Base-by-base conservation (phyloP, 2,113 vertebrate species). In the Urocolius indicus region DNA sequence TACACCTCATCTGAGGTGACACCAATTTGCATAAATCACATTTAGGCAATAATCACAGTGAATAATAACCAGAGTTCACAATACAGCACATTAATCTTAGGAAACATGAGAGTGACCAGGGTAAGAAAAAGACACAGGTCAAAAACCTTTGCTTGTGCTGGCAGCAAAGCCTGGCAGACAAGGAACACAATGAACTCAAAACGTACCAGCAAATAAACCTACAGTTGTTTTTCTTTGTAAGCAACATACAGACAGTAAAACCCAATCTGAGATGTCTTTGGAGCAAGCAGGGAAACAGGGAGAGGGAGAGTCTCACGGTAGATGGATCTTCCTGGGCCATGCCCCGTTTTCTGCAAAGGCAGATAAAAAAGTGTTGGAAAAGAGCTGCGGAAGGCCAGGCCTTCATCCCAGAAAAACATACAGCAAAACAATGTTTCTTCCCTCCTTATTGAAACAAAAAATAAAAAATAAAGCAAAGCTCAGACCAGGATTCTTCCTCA, bases 11-110 rank as follows among this genome's bases (percentile, higher is more conserved):
- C 55, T 59, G 49, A 87, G 30, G 27, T 41, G 65, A 90, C 72
- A 46, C 14, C 3, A 0, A 10, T 62, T 84, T 84, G 62, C 36
- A 80, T 73, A 87, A 91, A 87, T 89, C 85, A 83, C 75, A 80
- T 26, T 89, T 89, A 89, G 63, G 29, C 38, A 85, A 94, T 34
- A 85, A 94, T 59, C 63, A 88, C 59, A 49, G 36, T 41, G 68
- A 88, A 85, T 69, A 85, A 78, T 30, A 78, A 77, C 26, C 12
- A 74, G 63, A 88, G 67, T 74, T 85, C 51, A 26, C 26, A 80
- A 59, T 29, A 86, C 62, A 71, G 43, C 22, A 38, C 59, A 57
- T 71, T 41, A 74, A 80, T 74, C 38, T 74, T 34, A 41, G 13
- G 43, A 59, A 82, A 85, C 32, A 77, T 63, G 38, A 77, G 38